A percentile compares a stretch with the other conserved stretches of the same genome.
Conservation (phyloP, 2,888 invertebrate genomes). For the Autographa pulchrina region DNA sequence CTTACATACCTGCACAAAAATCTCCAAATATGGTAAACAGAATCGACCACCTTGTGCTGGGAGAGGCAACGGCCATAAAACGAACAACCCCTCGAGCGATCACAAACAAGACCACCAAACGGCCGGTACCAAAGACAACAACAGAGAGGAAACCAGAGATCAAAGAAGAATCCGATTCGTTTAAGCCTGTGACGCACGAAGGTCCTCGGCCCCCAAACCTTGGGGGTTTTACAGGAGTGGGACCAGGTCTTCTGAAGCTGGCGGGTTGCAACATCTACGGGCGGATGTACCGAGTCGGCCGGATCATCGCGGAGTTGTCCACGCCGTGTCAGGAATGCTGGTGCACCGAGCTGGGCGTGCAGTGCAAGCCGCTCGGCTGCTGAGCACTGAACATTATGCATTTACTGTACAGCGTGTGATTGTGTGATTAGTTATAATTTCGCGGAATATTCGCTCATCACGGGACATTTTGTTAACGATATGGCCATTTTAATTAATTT, state of each 20-base stretch:
- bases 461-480: conserved; percentile 26
- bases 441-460: conserved; percentile 51
- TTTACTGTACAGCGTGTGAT: conserved; percentile 67
- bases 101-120: conserved; percentile 56
- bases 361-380: conserved; percentile 90
- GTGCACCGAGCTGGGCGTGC: conserved; percentile 96
- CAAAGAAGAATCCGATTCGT: conserved; percentile 55
- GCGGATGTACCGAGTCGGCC: conserved; percentile 95
- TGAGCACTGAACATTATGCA: conserved; percentile 41
- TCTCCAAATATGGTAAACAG: conserved; percentile 74
- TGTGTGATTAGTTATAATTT: conserved; percentile 46
- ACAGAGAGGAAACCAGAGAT: conserved; percentile 52
- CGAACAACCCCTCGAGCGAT: conserved; percentile 69
- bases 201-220: conserved; percentile 61
- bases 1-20: conserved; percentile 71
- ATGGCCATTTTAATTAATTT: conserved; percentile 5
- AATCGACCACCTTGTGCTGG: conserved; percentile 84
- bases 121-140: conserved; percentile 41
- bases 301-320: conserved; percentile 95
- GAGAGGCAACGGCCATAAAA: conserved; percentile 82
- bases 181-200: conserved; percentile 59
- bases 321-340: conserved; percentile 95
- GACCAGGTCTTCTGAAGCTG: conserved; percentile 91
- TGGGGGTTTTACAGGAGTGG: conserved; percentile 60
- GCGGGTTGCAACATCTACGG: conserved; percentile 97